Evolutionary conservation across 2,797 vertebrate genomes (phyloP).

Genomic region (Sebastiscus tertius): DNA sequence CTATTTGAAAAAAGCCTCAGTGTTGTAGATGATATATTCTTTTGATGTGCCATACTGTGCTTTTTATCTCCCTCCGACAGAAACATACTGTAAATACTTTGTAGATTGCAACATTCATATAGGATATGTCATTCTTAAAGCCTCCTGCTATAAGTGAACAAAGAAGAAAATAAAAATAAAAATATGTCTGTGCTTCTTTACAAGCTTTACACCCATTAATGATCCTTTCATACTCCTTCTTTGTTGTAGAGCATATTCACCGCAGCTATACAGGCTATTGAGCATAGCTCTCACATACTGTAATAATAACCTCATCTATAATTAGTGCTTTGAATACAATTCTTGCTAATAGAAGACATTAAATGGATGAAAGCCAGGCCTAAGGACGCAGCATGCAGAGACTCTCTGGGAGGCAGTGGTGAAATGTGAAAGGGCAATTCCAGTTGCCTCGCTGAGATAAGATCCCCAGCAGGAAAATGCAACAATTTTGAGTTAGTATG

Average conservation of each 20-base stretch:
- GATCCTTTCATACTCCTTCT: background rate
- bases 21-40: background rate
- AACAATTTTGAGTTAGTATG: slow-evolving; percentile 1
- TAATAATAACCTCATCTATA: background rate
- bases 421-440: slow-evolving; percentile 29
- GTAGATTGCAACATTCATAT: background rate
- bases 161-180: background rate
- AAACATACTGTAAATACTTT: background rate
- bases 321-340: background rate
- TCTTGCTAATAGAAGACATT: background rate
- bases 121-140: background rate
- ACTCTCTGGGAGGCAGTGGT: background rate
- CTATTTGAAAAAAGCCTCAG: background rate
- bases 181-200: background rate
- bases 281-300: background rate
- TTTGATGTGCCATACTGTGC: background rate
- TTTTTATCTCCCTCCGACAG: background rate
- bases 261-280: background rate
- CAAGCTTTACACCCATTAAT: background rate
- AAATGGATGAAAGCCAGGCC: background rate
- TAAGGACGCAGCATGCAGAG: background rate
- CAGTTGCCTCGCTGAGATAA: background rate
- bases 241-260: background rate
- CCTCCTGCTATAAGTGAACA: background rate
- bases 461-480: slow-evolving; percentile 19